Conservation (phyloP, 2,888 invertebrate species). For the Synanthedon vespiformis region DNA sequence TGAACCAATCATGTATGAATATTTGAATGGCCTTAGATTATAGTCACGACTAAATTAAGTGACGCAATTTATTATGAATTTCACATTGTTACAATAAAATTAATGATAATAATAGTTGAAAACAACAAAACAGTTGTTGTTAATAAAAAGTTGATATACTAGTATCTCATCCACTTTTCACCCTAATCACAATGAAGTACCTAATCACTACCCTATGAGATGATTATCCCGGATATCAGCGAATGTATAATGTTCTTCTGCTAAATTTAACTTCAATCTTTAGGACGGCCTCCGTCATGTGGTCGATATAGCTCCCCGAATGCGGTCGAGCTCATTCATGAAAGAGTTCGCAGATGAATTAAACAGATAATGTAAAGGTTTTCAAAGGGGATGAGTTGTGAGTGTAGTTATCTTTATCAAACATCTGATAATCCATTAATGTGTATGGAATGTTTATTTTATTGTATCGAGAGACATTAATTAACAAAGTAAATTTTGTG, state of each 20-base stretch:
- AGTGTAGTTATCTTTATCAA: conserved; percentile 6
- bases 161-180: neutral
- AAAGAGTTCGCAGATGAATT: conserved; percentile 67
- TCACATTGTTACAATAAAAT: too few species aligned
- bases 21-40: too few species aligned
- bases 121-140: neutral
- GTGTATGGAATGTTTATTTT: neutral
- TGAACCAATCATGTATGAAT: too few species aligned
- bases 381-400: conserved; percentile 30
- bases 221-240: conserved; percentile 48
- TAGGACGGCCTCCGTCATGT: conserved; percentile 52
- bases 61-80: too few species aligned
- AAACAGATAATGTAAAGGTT: conserved; percentile 61
- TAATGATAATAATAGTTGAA: too few species aligned
- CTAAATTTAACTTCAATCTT: conserved; percentile 66
- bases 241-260: conserved; percentile 68
- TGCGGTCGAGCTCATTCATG: conserved; percentile 56
- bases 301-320: conserved; percentile 59
- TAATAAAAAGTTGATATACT: neutral
- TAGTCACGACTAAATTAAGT: too few species aligned
- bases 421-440: neutral
- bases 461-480: neutral
- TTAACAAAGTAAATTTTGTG: neutral
- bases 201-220: conserved; percentile 36
- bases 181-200: too few species aligned